phyloP scores from a whole-genome alignment of 2,888 invertebrate species.

The Protula sp. region DNA sequence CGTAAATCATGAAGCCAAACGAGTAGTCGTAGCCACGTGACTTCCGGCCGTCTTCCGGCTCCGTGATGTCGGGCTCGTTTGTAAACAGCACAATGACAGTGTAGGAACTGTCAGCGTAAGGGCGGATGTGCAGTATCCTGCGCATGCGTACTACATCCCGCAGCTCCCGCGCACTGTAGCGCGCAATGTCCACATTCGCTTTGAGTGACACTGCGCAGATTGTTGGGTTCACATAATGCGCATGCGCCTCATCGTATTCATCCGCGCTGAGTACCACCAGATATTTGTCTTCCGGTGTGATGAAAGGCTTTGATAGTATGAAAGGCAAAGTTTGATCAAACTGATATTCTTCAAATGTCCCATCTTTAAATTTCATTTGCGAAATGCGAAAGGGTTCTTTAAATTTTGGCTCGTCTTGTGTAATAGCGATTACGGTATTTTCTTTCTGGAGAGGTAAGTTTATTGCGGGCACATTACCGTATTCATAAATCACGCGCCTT shows the following conservation, averaged over 20 bases:
- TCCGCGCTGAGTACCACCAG: constrained; percentile 44
- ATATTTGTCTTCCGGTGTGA: constrained; percentile 41
- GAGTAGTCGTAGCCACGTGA: constrained; percentile 14
- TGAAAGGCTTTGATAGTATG: constrained; percentile 37
- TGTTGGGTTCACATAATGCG: constrained; percentile 35
- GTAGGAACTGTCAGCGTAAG: constrained; percentile 28
- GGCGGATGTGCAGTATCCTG: constrained; percentile 37
- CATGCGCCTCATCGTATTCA: constrained; percentile 30
- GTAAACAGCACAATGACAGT: constrained; percentile 37
- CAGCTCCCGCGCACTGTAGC: constrained; percentile 38
- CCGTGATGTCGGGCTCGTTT: constrained; percentile 15
- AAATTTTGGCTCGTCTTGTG: constrained; percentile 30
- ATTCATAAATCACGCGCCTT: constrained; percentile 41
- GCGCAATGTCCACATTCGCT: constrained; percentile 21
- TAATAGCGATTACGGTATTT: constrained; percentile 32
- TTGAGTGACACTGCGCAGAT: constrained; percentile 39
- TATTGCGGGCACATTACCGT: constrained; percentile 38
- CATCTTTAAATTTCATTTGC: constrained; percentile 29
- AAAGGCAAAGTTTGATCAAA: constrained; percentile 31
- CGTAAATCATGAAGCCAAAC: constrained; percentile 36
- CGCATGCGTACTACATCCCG: constrained; percentile 33
- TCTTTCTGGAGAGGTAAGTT: constrained; percentile 30
- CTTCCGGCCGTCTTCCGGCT: background rate
- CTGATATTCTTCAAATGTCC: constrained; percentile 28
- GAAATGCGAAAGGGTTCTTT: constrained; percentile 34